Evolutionary conservation across 2,797 vertebrate species (phyloP).

Genomic region (Chromobotia macracanthus): DNA sequence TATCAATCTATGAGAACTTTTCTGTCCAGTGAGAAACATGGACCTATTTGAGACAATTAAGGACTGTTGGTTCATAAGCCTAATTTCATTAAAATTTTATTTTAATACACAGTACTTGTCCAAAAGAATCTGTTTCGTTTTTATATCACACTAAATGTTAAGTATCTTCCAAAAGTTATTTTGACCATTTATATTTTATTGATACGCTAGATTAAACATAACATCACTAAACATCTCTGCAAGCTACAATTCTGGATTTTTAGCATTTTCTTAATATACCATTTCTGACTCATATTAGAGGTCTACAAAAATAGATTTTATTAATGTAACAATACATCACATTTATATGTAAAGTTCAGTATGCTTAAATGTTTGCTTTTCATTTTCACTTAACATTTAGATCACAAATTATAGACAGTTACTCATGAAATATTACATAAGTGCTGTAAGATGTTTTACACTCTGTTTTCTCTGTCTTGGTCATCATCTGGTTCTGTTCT

Average conservation of each 20-base stretch:
- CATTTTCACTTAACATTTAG: not conserved
- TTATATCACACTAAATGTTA: not conserved
- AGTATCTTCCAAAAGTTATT: not conserved
- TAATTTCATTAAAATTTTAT: constrained; percentile 16
- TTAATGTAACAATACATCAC: constrained; percentile 31
- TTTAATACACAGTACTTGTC: constrained; percentile 14
- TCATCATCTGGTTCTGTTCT: not conserved
- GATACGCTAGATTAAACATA: not conserved
- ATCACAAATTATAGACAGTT: not conserved
- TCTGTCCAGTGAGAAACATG: constrained; percentile 7
- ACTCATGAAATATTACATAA: constrained; percentile 17
- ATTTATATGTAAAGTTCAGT: constrained; percentile 7
- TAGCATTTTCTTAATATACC: not conserved
- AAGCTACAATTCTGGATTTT: not conserved
- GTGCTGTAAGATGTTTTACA: not conserved
- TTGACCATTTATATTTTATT: not conserved
- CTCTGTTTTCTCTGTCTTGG: not conserved
- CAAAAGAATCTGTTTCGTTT: constrained; percentile 2
- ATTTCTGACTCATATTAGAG: constrained; percentile 4
- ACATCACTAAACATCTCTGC: not conserved
- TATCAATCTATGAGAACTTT: constrained; percentile 13
- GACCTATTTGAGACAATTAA: constrained; percentile 3
- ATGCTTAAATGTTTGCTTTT: constrained; percentile 19
- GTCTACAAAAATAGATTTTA: constrained; percentile 44
- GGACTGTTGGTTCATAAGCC: constrained; percentile 13